Evolutionary conservation across 1,140 invertebrate species (phyloP).

Genomic region (Drosophila biarmipes): DNA sequence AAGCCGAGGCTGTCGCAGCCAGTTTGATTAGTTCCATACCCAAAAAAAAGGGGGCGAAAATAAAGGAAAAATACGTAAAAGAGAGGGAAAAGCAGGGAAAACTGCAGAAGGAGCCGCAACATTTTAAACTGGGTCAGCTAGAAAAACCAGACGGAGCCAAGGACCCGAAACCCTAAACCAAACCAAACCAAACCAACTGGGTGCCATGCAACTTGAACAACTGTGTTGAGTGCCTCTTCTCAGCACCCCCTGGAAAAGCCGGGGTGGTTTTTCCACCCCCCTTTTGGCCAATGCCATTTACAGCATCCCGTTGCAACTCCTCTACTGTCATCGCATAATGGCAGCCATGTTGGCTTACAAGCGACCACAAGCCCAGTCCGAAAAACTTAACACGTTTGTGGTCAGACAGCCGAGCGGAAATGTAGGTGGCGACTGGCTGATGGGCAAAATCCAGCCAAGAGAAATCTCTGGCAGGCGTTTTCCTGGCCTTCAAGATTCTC

Average conservation of each 20-base stretch:
- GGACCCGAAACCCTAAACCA: conserved; percentile 2
- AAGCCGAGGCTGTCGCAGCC: conserved; percentile 21
- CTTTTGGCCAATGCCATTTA: conserved; percentile 16
- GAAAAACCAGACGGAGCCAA: conserved; percentile 8
- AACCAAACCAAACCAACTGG: conserved; percentile 22
- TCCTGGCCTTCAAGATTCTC: background rate
- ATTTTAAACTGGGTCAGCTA: conserved; percentile 55
- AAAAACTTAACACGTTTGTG: conserved; percentile 46
- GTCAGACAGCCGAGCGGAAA: conserved; percentile 20
- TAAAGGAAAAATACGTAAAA: background rate
- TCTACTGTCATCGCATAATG: conserved; percentile 32
- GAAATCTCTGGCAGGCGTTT: conserved; percentile 7
- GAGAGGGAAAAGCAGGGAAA: conserved; percentile 4
- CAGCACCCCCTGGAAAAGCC: background rate
- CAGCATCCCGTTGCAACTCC: conserved; percentile 24
- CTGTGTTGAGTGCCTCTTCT: conserved; percentile 33
- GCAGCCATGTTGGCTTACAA: conserved; percentile 38
- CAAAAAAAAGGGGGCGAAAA: background rate
- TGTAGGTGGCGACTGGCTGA: conserved; percentile 10
- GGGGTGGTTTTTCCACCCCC: background rate
- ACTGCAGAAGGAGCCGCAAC: conserved; percentile 39
- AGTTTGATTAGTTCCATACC: conserved; percentile 41
- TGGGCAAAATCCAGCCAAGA: background rate
- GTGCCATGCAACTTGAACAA: conserved; percentile 41
- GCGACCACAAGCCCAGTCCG: conserved; percentile 22